phyloP scores from a whole-genome alignment of 2,888 invertebrate species.

The Cephonodes hylas region DNA sequence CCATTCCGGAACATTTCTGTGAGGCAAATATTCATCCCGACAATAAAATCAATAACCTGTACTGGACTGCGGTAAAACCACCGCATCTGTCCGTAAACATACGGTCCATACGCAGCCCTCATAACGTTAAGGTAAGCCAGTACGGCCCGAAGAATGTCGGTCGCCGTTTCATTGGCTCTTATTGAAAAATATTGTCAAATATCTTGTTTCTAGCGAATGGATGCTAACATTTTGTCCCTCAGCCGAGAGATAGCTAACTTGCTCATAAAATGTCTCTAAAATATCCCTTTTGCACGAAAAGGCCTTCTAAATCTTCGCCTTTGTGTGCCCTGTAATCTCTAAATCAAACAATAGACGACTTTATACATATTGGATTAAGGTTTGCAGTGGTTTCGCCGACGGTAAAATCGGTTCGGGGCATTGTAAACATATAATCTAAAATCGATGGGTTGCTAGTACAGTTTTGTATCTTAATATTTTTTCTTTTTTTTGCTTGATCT shows the following conservation, averaged over 20 bases:
- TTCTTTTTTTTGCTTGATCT: slow-evolving; percentile 9
- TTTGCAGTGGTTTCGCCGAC: background rate
- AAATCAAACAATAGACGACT: slow-evolving; percentile 16
- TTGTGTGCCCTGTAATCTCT: background rate
- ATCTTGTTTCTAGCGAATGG: slow-evolving; percentile 17
- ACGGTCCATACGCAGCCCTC: background rate
- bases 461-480: slow-evolving; percentile 16
- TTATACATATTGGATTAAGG: accelerated
- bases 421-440: slow-evolving; percentile 20
- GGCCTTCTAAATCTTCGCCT: slow-evolving; percentile 19
- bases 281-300: slow-evolving; percentile 39
- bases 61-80: background rate
- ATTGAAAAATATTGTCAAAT: slow-evolving; percentile 17
- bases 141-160: background rate
- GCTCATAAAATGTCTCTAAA: slow-evolving; percentile 46
- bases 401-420: background rate
- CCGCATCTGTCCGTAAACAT: background rate
- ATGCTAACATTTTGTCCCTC: slow-evolving; percentile 19
- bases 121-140: background rate
- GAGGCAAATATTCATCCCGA: no score
- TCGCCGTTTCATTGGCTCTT: slow-evolving; percentile 10
- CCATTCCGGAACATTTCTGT: no score
- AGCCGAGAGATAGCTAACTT: slow-evolving; percentile 41
- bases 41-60: background rate
- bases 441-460: slow-evolving; percentile 18